A percentile compares a stretch with the other conserved stretches of the same genome.
phyloP scores from a whole-genome alignment of 2,888 invertebrate genomes.

The Odontocerum albicorne region DNA sequence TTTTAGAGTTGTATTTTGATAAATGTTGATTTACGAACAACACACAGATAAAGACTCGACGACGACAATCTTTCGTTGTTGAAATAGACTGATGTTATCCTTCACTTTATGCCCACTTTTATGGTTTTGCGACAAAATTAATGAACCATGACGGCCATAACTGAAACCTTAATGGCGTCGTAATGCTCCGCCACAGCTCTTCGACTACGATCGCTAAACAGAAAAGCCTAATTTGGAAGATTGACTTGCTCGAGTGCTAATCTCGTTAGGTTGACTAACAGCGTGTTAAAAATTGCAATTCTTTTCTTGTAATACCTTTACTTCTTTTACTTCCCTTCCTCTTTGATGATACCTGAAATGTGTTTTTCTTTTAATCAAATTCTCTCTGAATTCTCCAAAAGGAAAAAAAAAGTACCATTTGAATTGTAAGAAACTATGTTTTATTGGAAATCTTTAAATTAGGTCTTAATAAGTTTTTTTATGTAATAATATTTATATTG shows the following conservation, averaged over 20 bases:
- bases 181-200: not conserved
- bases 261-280: constrained; percentile 10
- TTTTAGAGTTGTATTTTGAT: too few relatives aligned
- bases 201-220: constrained; percentile 7
- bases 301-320: too few relatives aligned
- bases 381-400: too few relatives aligned
- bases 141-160: constrained; percentile 25
- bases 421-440: too few relatives aligned
- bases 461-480: too few relatives aligned
- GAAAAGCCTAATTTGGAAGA: constrained; percentile 17
- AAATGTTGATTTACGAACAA: not conserved
- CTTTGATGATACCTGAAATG: too few relatives aligned
- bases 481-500: too few relatives aligned
- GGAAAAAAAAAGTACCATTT: too few relatives aligned
- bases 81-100: not conserved
- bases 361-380: too few relatives aligned
- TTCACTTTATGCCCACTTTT: constrained; percentile 20
- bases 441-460: too few relatives aligned
- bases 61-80: not conserved
- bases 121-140: constrained; percentile 32
- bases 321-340: too few relatives aligned
- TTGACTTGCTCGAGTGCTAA: constrained; percentile 11
- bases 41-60: not conserved
- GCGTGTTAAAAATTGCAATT: too few relatives aligned
- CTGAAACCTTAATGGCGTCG: constrained; percentile 8